Conservation (phyloP, 2,113 vertebrate genomes). For the Motacilla tschutschensis region DNA sequence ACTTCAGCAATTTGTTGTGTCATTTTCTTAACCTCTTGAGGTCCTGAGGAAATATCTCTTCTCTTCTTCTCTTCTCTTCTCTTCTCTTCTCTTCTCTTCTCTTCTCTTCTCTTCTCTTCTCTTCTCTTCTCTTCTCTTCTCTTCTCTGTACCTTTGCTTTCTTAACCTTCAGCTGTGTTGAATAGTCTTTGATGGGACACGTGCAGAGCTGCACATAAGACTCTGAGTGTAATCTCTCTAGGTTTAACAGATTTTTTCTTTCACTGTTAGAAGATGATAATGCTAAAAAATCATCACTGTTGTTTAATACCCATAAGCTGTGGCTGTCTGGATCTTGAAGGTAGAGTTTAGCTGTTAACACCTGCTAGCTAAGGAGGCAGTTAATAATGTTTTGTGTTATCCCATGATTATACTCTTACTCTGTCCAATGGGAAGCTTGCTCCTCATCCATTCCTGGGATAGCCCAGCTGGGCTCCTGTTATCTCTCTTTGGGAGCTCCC, state of each 20-base stretch:
- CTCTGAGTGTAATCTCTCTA: neutral
- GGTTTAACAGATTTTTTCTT: neutral
- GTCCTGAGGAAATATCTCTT: neutral
- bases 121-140: neutral
- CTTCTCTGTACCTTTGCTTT: neutral
- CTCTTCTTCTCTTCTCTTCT: neutral
- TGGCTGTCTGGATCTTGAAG: neutral
- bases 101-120: no score
- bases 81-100: no score
- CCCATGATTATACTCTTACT: neutral
- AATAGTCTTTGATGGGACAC: neutral
- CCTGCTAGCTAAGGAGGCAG: neutral
- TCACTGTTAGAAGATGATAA: neutral
- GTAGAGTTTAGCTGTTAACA: neutral
- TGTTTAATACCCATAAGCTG: neutral
- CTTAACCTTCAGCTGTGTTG: neutral
- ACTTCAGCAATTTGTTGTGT: neutral
- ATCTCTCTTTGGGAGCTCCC: neutral
- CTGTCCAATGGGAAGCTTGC: neutral
- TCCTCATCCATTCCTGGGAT: neutral
- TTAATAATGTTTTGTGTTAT: neutral
- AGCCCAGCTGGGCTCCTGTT: neutral
- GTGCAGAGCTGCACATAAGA: neutral
- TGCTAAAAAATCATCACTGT: neutral
- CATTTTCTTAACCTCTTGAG: neutral